A percentile compares a stretch with the other conserved stretches of the same genome.
Evolutionary conservation across 2,797 vertebrate species (phyloP).

Genomic region (Poecilia wingei): DNA sequence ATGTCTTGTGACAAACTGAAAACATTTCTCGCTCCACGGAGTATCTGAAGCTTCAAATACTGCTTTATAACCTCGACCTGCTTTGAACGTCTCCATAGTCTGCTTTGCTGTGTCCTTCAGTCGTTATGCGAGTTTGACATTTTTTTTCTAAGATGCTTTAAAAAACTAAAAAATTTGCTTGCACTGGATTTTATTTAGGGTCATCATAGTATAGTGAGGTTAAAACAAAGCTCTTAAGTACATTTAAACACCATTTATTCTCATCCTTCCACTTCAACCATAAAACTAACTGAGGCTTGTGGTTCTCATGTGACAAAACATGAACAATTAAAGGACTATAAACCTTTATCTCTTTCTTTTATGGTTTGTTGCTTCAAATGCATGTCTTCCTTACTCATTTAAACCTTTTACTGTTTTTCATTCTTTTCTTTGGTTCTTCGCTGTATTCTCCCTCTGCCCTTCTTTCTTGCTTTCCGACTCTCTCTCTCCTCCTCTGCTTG

Average conservation of each 20-base stretch:
- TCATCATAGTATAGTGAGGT: not conserved
- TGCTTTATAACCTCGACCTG: not conserved
- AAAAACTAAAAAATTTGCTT: not conserved
- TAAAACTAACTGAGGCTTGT: not conserved
- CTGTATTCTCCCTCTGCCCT: constrained; percentile 13
- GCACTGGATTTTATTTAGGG: not conserved
- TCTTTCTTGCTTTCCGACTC: constrained; percentile 38
- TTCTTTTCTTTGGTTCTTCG: constrained; percentile 54
- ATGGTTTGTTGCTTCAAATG: constrained; percentile 41
- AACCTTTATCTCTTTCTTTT: constrained; percentile 25
- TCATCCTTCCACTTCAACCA: not conserved
- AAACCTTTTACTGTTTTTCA: constrained; percentile 51
- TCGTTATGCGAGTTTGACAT: not conserved
- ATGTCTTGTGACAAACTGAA: not conserved
- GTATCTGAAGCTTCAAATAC: not conserved
- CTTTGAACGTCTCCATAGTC: not conserved
- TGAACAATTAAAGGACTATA: not conserved
- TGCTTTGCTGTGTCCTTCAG: not conserved
- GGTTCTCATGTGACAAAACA: not conserved
- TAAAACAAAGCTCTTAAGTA: not conserved
- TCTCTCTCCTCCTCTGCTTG: constrained; percentile 40
- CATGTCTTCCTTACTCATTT: constrained; percentile 50
- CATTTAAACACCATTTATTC: not conserved
- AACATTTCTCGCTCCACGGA: not conserved
- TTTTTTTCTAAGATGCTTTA: not conserved